Base-by-base conservation (phyloP, 2,797 vertebrate species). In the Eptatretus atami region DNA sequence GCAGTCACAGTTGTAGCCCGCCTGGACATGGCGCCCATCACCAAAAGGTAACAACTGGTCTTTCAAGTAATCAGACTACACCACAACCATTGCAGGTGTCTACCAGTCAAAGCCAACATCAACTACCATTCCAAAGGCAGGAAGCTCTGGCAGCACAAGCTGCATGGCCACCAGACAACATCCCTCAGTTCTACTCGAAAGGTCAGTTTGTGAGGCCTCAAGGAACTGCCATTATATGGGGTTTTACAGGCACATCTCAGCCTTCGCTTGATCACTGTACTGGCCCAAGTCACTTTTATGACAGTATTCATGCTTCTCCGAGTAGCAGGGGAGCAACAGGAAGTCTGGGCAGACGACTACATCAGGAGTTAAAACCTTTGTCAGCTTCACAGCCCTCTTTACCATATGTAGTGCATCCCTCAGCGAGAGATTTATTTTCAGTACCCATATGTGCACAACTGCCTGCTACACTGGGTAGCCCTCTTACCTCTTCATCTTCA, bases 351-450 rank as follows among this genome's bases (percentile, higher is more conserved):
- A 76, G 82, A 73, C 70, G 76, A 67, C 75, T 86, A 65, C 81
- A 77, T 68, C 83, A 83, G 69, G 78, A 84, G 13, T 77, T 76
- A 63, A 74, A 85, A 54, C 78, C 76, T 1, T 75, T 92, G 52
- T 86, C 86, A 0, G 83, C 82, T 67, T 96, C 88, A 52, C 88
- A 94, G 68, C 86, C 82, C 52, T 86, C 84, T 52, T 75, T 96
- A 77, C 69, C 80, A 71, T 77, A 80, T 2, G 57, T 61, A 25
- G 31, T 44, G 6, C 31, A 44, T 44, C 31, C 31, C 31, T 44
- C 31, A 44, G 31, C 31, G 31, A 44, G 31, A 44, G 31, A 44
- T 44, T 44, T 44, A 44, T 44, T 44, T 44, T 44, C 6, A 44
- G 4, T 44, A 44, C 31, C 31, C 31, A 3, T 44, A 44, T 44